These are phyloP conservation scores for Pseudopleuronectes americanus DNA, from an alignment of 2,797 vertebrate genomes.

Conservation along the genomic window DNA sequence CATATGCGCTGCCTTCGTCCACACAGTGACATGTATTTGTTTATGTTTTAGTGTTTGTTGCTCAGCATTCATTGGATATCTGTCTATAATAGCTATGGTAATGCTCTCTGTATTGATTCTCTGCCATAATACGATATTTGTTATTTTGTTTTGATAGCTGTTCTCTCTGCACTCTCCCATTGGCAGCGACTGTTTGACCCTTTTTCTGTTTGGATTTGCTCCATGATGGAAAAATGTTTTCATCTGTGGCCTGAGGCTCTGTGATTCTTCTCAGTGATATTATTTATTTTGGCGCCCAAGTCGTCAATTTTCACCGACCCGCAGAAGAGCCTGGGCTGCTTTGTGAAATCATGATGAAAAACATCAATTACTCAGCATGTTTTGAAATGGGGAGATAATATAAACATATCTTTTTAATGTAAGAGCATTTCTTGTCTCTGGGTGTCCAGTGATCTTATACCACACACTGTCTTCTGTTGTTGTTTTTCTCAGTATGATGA, in stretches of 20 bases:
- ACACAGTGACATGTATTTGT: conserved; percentile 20
- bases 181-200: conserved; percentile 24
- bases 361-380: conserved; percentile 17
- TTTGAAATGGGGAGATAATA: conserved; percentile 18
- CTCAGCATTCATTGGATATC: conserved; percentile 46
- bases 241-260: conserved; percentile 30
- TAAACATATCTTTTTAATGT: conserved; percentile 6
- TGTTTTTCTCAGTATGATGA: conserved; percentile 90
- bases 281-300: conserved; percentile 48
- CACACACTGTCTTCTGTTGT: conserved; percentile 40
- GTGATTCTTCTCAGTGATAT: conserved; percentile 33
- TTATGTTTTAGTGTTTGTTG: conserved; percentile 33
- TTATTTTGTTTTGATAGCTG: conserved; percentile 53
- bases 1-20: conserved; percentile 17
- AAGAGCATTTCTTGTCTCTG: conserved; percentile 36
- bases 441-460: conserved; percentile 36
- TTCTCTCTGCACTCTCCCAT: conserved; percentile 43
- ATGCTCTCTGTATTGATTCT: conserved; percentile 32
- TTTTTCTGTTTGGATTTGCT: conserved; percentile 43
- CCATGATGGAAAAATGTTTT: conserved; percentile 39
- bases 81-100: conserved; percentile 38
- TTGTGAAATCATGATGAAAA: conserved; percentile 43
- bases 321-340: conserved; percentile 8
- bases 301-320: conserved; percentile 38
- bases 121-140: conserved; percentile 38